These are phyloP conservation scores for Limosa lapponica DNA, from an alignment of 2,797 vertebrate genomes.

Conservation along the genomic window DNA sequence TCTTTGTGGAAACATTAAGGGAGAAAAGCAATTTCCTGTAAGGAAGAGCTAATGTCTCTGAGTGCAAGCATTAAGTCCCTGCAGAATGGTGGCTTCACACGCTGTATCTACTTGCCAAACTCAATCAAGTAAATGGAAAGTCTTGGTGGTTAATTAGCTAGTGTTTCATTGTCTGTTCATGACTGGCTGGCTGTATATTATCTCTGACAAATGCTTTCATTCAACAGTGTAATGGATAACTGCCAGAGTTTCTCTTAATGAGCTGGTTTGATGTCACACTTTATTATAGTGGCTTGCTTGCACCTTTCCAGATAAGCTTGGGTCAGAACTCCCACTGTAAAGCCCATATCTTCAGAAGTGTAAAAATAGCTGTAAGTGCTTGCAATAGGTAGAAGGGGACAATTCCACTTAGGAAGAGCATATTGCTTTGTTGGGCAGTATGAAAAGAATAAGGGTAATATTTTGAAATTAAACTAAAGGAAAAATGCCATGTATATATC, in stretches of 20 bases:
- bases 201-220: background rate
- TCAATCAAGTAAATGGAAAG: background rate
- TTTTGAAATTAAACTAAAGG: background rate
- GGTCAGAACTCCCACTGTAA: background rate
- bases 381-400: background rate
- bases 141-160: background rate
- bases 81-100: background rate
- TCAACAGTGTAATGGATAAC: background rate
- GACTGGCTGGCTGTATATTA: background rate
- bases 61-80: background rate
- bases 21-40: background rate
- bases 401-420: background rate
- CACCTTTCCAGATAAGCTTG: background rate
- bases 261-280: background rate
- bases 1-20: background rate
- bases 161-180: background rate
- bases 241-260: background rate
- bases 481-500: background rate
- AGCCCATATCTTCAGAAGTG: background rate
- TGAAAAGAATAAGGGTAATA: background rate
- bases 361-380: background rate
- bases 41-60: background rate
- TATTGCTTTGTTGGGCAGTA: background rate
- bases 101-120: background rate
- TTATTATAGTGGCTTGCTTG: background rate